phyloP scores from a whole-genome alignment of 2,888 invertebrate species.

The Aethes cnicana region DNA sequence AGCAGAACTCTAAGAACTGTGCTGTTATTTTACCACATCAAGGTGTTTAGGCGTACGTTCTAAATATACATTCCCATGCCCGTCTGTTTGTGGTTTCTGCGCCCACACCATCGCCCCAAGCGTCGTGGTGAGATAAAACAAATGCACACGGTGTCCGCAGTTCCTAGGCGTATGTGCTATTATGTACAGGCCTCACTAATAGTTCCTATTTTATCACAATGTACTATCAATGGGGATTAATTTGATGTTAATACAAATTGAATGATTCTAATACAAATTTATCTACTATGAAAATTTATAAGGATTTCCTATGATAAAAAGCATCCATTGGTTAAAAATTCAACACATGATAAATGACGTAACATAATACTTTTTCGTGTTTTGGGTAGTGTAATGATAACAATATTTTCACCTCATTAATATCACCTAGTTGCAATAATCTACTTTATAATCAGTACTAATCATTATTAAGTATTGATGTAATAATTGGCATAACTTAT shows the following conservation, averaged over 20 bases:
- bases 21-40: too few relatives aligned
- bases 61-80: too few relatives aligned
- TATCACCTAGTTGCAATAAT: too few relatives aligned
- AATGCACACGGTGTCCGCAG: slow-evolving; percentile 44
- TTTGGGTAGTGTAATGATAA: slow-evolving; percentile 24
- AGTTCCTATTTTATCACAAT: slow-evolving; percentile 34
- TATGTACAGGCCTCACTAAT: slow-evolving; percentile 58
- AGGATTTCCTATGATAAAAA: slow-evolving; percentile 19
- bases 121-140: too few relatives aligned
- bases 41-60: too few relatives aligned
- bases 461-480: too few relatives aligned
- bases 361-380: slow-evolving; percentile 24
- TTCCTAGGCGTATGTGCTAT: slow-evolving; percentile 43
- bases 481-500: too few relatives aligned
- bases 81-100: too few relatives aligned
- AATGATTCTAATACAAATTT: slow-evolving; percentile 21
- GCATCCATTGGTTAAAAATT: slow-evolving; percentile 17
- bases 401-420: slow-evolving; percentile 22
- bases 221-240: slow-evolving; percentile 47
- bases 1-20: too few relatives aligned
- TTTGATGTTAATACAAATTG: too few relatives aligned
- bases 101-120: too few relatives aligned
- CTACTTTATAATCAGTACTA: too few relatives aligned
- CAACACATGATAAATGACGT: slow-evolving; percentile 24
- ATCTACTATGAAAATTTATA: slow-evolving; percentile 18